These are phyloP conservation scores for Mastigias papua DNA, from an alignment of 30 jellyfish, hydroid and myxozoan genomes.

Conservation along the genomic window DNA sequence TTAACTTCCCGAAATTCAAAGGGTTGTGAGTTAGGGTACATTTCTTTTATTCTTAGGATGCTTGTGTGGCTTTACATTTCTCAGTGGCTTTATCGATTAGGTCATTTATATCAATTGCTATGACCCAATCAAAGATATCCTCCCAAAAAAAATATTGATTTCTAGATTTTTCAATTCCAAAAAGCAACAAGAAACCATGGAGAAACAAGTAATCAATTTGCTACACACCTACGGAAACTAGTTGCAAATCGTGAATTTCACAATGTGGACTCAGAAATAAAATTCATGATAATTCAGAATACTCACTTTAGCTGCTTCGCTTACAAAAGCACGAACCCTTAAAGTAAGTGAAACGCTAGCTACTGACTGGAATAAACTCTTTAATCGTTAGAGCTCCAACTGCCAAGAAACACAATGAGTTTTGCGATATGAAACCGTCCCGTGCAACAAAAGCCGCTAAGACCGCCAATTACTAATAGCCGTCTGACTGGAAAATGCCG, in stretches of 20 bases:
- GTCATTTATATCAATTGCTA: no score
- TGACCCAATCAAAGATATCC: slow-evolving; percentile 10
- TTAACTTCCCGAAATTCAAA: no score
- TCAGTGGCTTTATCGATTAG: no score
- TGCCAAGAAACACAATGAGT: not conserved
- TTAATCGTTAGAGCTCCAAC: not conserved
- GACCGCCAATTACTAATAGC: not conserved
- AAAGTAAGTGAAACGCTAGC: slow-evolving; percentile 43
- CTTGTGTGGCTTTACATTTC: no score
- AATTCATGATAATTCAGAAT: slow-evolving; percentile 18
- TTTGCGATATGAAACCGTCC: not conserved
- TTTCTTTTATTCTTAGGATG: no score
- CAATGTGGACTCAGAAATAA: slow-evolving; percentile 15
- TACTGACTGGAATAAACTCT: not conserved
- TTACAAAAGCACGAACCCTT: slow-evolving; percentile 37
- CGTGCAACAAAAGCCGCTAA: slow-evolving; percentile 15
- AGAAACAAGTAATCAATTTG: slow-evolving; percentile 31
- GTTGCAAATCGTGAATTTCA: slow-evolving; percentile 24
- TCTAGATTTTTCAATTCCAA: slow-evolving; percentile 25
- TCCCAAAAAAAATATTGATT: slow-evolving; percentile 31
- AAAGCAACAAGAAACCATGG: slow-evolving; percentile 38
- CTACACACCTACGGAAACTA: slow-evolving; percentile 24
- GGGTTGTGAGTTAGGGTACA: no score
- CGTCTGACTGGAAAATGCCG: slow-evolving; percentile 23
- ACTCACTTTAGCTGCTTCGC: slow-evolving; percentile 2